A percentile compares a stretch with the other conserved stretches of the same genome.
Conservation (phyloP, 2,113 vertebrate species). For the Hiodon tergisus region DNA sequence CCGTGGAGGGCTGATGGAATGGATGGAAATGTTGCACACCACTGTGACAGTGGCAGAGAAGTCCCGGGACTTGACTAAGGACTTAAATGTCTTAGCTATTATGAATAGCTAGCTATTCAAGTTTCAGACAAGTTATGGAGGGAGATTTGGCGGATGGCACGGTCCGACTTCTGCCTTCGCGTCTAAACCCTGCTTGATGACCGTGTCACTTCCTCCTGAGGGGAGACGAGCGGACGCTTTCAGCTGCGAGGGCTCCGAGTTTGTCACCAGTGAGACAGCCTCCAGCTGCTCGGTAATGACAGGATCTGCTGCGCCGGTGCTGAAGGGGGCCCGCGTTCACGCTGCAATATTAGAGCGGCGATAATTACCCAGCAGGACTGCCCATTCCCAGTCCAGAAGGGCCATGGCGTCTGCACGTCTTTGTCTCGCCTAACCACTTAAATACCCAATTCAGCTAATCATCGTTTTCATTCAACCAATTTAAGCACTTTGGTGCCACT, state of each 20-base stretch:
- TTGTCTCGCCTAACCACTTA: constrained; percentile 5
- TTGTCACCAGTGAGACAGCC: constrained; percentile 54
- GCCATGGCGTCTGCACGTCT: not conserved
- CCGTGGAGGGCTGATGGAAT: no score
- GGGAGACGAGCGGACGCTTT: constrained; percentile 36
- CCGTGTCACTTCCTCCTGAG: not conserved
- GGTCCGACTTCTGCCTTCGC: no score
- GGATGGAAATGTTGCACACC: no score
- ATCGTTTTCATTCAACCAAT: constrained; percentile 21
- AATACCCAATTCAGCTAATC: constrained; percentile 12
- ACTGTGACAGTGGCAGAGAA: no score
- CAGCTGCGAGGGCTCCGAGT: constrained; percentile 72
- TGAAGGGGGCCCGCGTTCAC: not conserved
- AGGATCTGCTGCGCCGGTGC: not conserved
- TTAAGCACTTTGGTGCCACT: constrained; percentile 16
- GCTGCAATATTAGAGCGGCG: not conserved
- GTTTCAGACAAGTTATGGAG: no score
- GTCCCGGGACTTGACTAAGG: no score
- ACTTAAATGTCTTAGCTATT: no score
- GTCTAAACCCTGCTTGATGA: constrained; percentile 47
- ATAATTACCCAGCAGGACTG: not conserved
- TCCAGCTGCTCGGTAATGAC: constrained; percentile 23
- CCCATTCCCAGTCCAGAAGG: not conserved
- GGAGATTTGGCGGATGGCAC: no score
- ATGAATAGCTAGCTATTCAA: no score